phyloP scores from a whole-genome alignment of 2,888 invertebrate species.

The Pedicia rivosa region DNA sequence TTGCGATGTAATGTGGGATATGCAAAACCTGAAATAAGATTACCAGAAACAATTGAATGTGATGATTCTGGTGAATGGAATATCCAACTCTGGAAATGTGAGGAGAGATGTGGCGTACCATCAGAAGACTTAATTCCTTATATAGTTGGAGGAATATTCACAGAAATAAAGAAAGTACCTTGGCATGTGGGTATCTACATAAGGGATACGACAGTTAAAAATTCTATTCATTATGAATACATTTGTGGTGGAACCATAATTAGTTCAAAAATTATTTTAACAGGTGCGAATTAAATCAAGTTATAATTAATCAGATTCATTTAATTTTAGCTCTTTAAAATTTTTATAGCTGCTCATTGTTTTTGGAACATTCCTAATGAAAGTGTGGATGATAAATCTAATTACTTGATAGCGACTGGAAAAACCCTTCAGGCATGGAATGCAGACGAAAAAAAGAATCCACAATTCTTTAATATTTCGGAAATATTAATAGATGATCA shows the following conservation, averaged over 20 bases:
- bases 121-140: constrained; percentile 3
- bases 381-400: not conserved
- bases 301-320: too few relatives aligned
- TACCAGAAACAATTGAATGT: constrained; percentile 7
- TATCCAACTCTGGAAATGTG: constrained; percentile 8
- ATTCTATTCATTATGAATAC: too few relatives aligned
- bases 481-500: constrained; percentile 7
- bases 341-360: constrained; percentile 11
- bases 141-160: constrained; percentile 1
- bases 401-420: constrained; percentile 8
- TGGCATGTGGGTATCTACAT: constrained; percentile 10
- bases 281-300: not conserved
- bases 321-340: too few relatives aligned
- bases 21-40: constrained; percentile 3
- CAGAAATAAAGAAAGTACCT: constrained; percentile 4
- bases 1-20: constrained; percentile 10
- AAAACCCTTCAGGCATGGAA: constrained; percentile 9
- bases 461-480: constrained; percentile 12
- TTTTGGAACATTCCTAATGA: constrained; percentile 8
- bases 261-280: constrained; percentile 8
- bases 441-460: constrained; percentile 7
- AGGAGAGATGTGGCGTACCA: constrained; percentile 8
- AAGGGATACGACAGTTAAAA: not conserved
- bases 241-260: constrained; percentile 11
- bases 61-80: constrained; percentile 10